Conservation (phyloP, 2,888 invertebrate species). For the Petrophora chlorosata region DNA sequence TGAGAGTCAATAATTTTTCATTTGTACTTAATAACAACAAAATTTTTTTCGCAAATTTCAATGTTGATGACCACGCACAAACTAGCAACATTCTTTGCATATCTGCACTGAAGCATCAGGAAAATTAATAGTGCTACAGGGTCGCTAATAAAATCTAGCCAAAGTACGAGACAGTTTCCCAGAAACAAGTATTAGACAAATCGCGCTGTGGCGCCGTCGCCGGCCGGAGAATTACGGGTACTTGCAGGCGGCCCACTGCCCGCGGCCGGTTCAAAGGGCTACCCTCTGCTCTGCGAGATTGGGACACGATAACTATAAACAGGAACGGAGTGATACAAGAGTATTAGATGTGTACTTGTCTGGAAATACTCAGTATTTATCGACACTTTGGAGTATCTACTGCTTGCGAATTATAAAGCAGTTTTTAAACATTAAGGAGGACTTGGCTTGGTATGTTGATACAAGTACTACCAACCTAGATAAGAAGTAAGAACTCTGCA, state of each 20-base stretch:
- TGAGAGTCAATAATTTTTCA: too few species aligned
- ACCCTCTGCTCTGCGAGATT: slow-evolving; percentile 51
- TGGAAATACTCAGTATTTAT: background rate
- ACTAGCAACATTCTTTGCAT: slow-evolving; percentile 20
- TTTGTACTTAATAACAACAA: too few species aligned
- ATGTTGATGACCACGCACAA: slow-evolving; percentile 8
- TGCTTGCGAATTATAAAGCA: background rate
- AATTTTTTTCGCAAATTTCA: background rate
- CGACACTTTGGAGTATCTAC: background rate
- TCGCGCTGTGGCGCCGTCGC: too few species aligned
- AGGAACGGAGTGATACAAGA: background rate
- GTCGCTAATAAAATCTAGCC: slow-evolving; percentile 29
- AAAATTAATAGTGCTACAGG: too few species aligned
- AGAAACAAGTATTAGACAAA: slow-evolving; percentile 56
- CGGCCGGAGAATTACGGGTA: too few species aligned
- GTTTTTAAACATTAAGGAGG: too few species aligned
- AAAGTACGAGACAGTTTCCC: slow-evolving; percentile 34
- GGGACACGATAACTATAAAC: slow-evolving; percentile 41
- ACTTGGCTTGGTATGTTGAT: too few species aligned
- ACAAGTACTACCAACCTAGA: too few species aligned
- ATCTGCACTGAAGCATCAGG: slow-evolving; percentile 9
- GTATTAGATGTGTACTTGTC: background rate
- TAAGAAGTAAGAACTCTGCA: too few species aligned
- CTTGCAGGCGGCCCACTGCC: slow-evolving; percentile 61
- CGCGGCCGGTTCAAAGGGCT: slow-evolving; percentile 72